These are phyloP conservation scores for Cenopis cana DNA, from an alignment of 2,888 invertebrate species.

Conservation along the genomic window DNA sequence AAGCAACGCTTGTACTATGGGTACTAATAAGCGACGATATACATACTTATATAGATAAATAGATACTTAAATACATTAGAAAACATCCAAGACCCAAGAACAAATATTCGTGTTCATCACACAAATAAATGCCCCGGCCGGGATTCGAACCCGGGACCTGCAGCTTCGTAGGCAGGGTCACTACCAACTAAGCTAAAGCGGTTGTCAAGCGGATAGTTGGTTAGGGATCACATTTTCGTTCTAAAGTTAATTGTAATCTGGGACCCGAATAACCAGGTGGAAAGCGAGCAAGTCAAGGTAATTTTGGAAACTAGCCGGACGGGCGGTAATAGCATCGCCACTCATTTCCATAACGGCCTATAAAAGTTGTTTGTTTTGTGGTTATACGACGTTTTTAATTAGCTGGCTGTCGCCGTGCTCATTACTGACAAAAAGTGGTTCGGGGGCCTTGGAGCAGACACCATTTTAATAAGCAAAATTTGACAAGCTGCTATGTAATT, in stretches of 20 bases:
- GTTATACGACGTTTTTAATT: slow-evolving; percentile 18
- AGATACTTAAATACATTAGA: no score
- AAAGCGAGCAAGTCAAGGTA: slow-evolving; percentile 40
- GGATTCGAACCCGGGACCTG: no score
- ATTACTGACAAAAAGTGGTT: slow-evolving; percentile 63
- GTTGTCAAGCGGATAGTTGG: slow-evolving; percentile 18
- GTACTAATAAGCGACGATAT: no score
- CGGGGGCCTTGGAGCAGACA: slow-evolving; percentile 53
- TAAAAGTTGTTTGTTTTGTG: not conserved
- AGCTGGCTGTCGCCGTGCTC: slow-evolving; percentile 48
- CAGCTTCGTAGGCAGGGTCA: no score
- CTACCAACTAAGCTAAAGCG: no score
- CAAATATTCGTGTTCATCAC: no score
- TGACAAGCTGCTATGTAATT: slow-evolving; percentile 56
- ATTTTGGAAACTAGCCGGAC: slow-evolving; percentile 42
- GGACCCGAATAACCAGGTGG: slow-evolving; percentile 39
- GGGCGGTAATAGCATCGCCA: slow-evolving; percentile 55
- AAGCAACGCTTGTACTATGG: no score
- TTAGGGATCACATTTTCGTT: slow-evolving; percentile 19
- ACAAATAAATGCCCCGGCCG: no score
- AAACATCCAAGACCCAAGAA: no score
- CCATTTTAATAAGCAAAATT: slow-evolving; percentile 71
- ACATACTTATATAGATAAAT: no score
- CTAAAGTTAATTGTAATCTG: slow-evolving; percentile 23
- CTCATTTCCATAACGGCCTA: slow-evolving; percentile 15